Percentiles rank a stretch among this genome's conserved stretches.
These are phyloP conservation scores for Microctenopoma lineatum DNA, from an alignment of 2,797 vertebrate species.

Conservation along the genomic window DNA sequence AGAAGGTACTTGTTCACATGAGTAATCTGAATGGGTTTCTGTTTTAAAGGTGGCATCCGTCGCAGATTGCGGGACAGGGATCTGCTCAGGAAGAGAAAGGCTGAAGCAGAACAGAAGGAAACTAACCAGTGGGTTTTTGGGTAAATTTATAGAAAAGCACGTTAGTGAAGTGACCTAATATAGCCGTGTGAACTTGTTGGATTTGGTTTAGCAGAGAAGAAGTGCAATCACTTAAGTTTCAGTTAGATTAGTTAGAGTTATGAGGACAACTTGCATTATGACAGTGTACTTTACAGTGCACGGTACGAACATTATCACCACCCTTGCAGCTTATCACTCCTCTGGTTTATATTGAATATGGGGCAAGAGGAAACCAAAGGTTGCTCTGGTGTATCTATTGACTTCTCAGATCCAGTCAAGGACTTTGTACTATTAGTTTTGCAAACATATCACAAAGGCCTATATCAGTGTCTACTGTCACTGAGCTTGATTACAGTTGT, in stretches of 20 bases:
- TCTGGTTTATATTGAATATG: constrained; percentile 70
- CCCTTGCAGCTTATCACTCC: constrained; percentile 65
- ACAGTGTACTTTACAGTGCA: constrained; percentile 20
- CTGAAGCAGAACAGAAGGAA: constrained; percentile 88
- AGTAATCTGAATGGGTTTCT: constrained; percentile 35
- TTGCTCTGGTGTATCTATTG: constrained; percentile 68
- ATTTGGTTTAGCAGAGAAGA: neutral
- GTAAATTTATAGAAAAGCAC: constrained; percentile 81
- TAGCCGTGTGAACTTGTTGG: constrained; percentile 1
- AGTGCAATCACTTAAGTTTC: neutral
- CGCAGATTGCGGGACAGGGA: constrained; percentile 89
- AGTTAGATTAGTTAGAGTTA: neutral
- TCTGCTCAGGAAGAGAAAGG: constrained; percentile 90
- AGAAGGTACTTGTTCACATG: neutral
- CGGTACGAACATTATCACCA: constrained; percentile 51
- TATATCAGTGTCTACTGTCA: constrained; percentile 46
- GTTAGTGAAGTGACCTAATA: constrained; percentile 26
- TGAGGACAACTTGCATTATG: neutral
- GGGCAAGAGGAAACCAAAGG: constrained; percentile 77
- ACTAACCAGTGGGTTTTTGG: constrained; percentile 87
- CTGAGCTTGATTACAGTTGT: constrained; percentile 34
- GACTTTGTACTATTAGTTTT: constrained; percentile 79
- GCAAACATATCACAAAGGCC: constrained; percentile 48
- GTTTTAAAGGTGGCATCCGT: constrained; percentile 80
- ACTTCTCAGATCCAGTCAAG: constrained; percentile 67